Evolutionary conservation across 1,140 invertebrate species (phyloP).

Genomic region (Zaprionus taronus): DNA sequence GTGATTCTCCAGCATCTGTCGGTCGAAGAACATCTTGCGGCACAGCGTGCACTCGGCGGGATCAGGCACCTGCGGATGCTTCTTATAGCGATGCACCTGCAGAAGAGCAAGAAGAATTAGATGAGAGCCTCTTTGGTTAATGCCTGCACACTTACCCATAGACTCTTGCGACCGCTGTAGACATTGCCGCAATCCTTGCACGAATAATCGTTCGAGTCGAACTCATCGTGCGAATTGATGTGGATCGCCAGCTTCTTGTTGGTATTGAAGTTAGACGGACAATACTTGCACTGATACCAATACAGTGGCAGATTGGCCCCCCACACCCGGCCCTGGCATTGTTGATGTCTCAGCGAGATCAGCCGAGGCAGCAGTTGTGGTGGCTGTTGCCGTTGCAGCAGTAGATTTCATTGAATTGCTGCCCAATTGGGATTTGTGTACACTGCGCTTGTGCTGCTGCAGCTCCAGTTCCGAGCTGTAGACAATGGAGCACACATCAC

Average conservation of each 20-base stretch:
- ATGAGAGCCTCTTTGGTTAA: neutral
- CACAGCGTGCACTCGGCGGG: slow-evolving; percentile 80
- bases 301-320: slow-evolving; percentile 56
- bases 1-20: slow-evolving; percentile 81
- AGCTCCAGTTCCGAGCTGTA: slow-evolving; percentile 76
- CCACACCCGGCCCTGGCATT: neutral
- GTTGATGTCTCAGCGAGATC: slow-evolving; percentile 27
- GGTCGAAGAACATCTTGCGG: slow-evolving; percentile 82
- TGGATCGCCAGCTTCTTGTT: slow-evolving; percentile 84
- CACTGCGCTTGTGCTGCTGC: slow-evolving; percentile 71
- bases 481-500: slow-evolving; percentile 81
- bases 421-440: slow-evolving; percentile 40
- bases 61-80: slow-evolving; percentile 81
- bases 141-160: slow-evolving; percentile 67
- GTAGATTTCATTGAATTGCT: slow-evolving; percentile 17
- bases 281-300: slow-evolving; percentile 84
- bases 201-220: slow-evolving; percentile 83
- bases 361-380: slow-evolving; percentile 13
- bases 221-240: slow-evolving; percentile 83
- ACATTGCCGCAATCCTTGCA: slow-evolving; percentile 84
- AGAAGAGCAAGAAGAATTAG: neutral
- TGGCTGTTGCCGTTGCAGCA: slow-evolving; percentile 1
- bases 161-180: slow-evolving; percentile 82
- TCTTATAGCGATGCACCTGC: slow-evolving; percentile 83
- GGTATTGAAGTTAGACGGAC: slow-evolving; percentile 82